Percentiles rank a stretch among this genome's conserved stretches.
These are phyloP conservation scores for Cylas formicarius DNA, from an alignment of 1,140 invertebrate genomes.

Conservation along the genomic window DNA sequence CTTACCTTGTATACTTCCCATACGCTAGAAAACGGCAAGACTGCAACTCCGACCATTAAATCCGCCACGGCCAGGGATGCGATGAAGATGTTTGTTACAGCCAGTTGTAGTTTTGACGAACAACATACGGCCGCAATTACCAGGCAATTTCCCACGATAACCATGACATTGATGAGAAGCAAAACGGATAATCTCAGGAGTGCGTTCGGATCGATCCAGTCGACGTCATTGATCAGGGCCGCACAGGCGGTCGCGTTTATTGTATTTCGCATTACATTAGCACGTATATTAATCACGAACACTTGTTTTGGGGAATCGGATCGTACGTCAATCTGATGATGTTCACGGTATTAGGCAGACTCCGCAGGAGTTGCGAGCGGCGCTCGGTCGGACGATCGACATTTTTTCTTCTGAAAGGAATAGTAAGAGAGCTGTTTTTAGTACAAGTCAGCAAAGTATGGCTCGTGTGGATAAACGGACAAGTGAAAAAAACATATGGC, in stretches of 20 bases:
- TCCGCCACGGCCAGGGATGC: conserved; percentile 89
- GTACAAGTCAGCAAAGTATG: no score
- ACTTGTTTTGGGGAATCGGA: no score
- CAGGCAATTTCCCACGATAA: conserved; percentile 81
- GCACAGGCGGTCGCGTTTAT: conserved; percentile 69
- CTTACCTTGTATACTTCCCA: conserved; percentile 81
- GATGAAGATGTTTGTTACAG: conserved; percentile 93
- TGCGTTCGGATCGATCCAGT: conserved; percentile 68
- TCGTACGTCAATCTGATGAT: no score
- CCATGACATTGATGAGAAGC: conserved; percentile 75
- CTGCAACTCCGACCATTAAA: conserved; percentile 80
- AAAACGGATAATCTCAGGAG: conserved; percentile 68
- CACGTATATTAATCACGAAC: no score
- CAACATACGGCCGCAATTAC: conserved; percentile 88
- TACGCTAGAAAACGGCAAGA: conserved; percentile 84
- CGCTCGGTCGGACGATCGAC: no score
- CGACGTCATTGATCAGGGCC: conserved; percentile 64
- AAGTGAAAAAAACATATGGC: no score
- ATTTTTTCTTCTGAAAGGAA: no score
- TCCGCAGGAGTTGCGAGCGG: no score
- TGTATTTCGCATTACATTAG: conserved; percentile 35
- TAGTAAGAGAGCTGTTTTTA: no score
- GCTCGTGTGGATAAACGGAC: no score
- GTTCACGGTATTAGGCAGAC: no score
- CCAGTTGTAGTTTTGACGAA: conserved; percentile 70